Base-by-base conservation (phyloP, 2,797 vertebrate genomes). In the Microctenopoma steveboyesi region DNA sequence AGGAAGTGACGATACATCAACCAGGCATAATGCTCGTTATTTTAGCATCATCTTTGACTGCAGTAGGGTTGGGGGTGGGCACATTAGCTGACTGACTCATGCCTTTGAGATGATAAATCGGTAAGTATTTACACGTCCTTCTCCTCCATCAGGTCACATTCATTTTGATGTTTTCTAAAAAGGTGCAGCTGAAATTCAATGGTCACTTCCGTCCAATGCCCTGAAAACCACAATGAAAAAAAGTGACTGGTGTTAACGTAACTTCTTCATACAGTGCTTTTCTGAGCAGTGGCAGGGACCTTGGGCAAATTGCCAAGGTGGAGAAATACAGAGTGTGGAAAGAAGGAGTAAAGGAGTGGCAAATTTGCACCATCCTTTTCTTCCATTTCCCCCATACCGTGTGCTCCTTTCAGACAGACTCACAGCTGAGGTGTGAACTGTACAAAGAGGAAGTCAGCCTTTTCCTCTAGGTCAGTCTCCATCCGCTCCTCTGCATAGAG, bases 401-500 rank as follows among this genome's bases (percentile, higher is more conserved):
- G 16, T 8, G n/a, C 45, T 18, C 45, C 45, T 46, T 82, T 72
- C 79, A 84, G 84, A 82, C 75, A 73, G 52, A 79, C 70, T 78
- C 69, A 72, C 85, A 91, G 88, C 83, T 90, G 87, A 76, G 48
- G 78, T 88, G 80, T 79, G 85, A 89, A 83, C 49, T 18, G 66
- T 72, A 16, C 25, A 46, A 62, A 72, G 43, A 67, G 90, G 86
- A 90, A 88, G 73, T 14, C 16, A 51, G 56, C 30, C 54, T 74
- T 69, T 90, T 86, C 87, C 89, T 87, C 71, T 75, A 74, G 85
- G 81, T 87, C 86, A 83, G 84, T 77, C 78, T 73, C 53, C 78
- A 84, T 89, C 86, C 88, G 86, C 64, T 62, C 59, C 1, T 60
- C 51, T 52, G 28, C 40, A 48, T 53, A 43, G 25, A 43, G 69